Evolutionary conservation across 1,140 invertebrate species (phyloP).

Genomic region (Diabrotica undecimpunctata): DNA sequence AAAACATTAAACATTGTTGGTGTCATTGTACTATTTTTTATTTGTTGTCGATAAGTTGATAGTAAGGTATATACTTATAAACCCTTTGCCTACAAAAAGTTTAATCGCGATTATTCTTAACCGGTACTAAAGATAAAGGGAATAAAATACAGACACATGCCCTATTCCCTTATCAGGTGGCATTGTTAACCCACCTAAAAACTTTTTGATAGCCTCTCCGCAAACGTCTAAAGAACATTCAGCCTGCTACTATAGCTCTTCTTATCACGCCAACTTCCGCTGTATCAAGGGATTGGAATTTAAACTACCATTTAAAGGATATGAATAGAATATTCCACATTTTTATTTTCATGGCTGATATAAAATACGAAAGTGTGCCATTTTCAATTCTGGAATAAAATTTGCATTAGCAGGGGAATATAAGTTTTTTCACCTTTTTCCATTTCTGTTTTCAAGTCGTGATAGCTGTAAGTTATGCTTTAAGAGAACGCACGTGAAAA

Average conservation of each 20-base stretch:
- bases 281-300: not conserved
- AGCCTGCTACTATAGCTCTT: not conserved
- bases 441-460: not conserved
- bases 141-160: too few relatives aligned
- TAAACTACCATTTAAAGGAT: slow-evolving; percentile 2
- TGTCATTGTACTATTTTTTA: too few relatives aligned
- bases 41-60: too few relatives aligned
- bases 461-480: too few relatives aligned
- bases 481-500: too few relatives aligned
- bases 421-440: not conserved
- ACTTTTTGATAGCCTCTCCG: not conserved
- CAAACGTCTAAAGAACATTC: not conserved
- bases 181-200: not conserved
- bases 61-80: too few relatives aligned
- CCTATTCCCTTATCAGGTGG: too few relatives aligned
- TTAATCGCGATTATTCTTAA: too few relatives aligned
- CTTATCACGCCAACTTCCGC: not conserved
- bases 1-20: too few relatives aligned
- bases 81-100: too few relatives aligned
- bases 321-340: not conserved
- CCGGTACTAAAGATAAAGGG: too few relatives aligned
- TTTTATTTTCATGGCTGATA: not conserved
- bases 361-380: not conserved
- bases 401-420: not conserved
- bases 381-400: not conserved